Evolutionary conservation across 2,113 vertebrate genomes (phyloP).

Genomic region (Megalops atlanticus): DNA sequence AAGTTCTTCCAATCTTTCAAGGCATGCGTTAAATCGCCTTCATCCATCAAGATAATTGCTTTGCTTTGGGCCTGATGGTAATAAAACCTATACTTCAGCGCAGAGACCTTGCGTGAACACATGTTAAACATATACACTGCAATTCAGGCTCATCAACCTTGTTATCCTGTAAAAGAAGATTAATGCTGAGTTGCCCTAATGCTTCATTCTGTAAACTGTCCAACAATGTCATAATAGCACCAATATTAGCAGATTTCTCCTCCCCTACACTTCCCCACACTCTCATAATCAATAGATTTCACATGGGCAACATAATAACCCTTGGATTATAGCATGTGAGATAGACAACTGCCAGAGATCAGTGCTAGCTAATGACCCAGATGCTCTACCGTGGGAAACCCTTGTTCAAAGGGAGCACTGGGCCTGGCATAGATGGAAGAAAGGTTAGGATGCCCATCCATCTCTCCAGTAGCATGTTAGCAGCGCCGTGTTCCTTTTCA

Average conservation of each 20-base stretch:
- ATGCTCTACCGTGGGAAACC: conserved; percentile 45
- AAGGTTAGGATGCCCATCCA: conserved; percentile 1
- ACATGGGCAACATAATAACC: conserved; percentile 25
- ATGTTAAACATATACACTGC: conserved; percentile 16
- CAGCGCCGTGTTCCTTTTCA: not conserved
- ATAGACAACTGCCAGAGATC: conserved; percentile 26
- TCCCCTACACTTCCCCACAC: not conserved
- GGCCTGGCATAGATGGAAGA: conserved; percentile 31
- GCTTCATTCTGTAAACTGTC: not conserved
- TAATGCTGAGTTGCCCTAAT: conserved; percentile 1
- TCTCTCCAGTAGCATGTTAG: conserved; percentile 11
- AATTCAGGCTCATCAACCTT: conserved; percentile 16
- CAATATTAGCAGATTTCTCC: not conserved
- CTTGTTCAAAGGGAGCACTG: conserved; percentile 36
- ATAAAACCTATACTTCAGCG: conserved; percentile 1
- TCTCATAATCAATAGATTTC: conserved; percentile 34
- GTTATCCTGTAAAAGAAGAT: conserved; percentile 18
- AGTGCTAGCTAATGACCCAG: conserved; percentile 36
- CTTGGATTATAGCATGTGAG: conserved; percentile 24
- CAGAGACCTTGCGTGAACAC: not conserved
- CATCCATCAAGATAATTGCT: conserved; percentile 25
- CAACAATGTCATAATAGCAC: not conserved
- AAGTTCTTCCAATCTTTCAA: not conserved
- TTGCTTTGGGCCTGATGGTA: not conserved
- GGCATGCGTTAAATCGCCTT: conserved; percentile 19